Evolutionary conservation across 2,797 vertebrate species (phyloP).

Genomic region (Poecilia picta): DNA sequence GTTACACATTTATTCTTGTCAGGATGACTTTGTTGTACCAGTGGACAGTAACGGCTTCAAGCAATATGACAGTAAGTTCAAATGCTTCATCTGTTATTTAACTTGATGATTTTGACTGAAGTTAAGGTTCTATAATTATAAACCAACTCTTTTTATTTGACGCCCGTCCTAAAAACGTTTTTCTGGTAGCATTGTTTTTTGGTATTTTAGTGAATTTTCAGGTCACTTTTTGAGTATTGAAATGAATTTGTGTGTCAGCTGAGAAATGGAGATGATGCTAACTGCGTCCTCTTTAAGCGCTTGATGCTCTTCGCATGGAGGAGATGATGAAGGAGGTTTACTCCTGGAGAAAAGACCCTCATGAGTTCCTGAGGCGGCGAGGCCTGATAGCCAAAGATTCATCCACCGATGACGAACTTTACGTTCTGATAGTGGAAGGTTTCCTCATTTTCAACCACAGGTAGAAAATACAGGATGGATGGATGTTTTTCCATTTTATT

Average conservation of each 20-base stretch:
- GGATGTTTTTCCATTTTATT: not conserved
- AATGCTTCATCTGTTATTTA: constrained; percentile 4
- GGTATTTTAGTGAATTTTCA: not conserved
- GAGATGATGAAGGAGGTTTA: constrained; percentile 84
- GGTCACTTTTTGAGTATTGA: not conserved
- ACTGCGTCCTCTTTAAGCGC: constrained; percentile 72
- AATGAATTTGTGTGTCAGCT: not conserved
- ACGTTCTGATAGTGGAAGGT: constrained; percentile 91
- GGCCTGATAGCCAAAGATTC: constrained; percentile 27
- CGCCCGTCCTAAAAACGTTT: not conserved
- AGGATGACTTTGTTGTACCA: constrained; percentile 88
- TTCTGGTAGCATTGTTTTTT: too few relatives aligned
- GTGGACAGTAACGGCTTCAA: constrained; percentile 89
- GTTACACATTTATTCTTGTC: constrained; percentile 20
- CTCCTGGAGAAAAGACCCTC: constrained; percentile 78
- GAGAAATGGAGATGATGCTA: not conserved
- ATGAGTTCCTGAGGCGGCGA: constrained; percentile 43
- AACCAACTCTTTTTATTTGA: not conserved
- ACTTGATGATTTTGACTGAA: not conserved
- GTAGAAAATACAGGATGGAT: constrained; percentile 69
- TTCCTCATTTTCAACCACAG: constrained; percentile 94
- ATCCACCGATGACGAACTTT: constrained; percentile 49
- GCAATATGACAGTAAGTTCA: constrained; percentile 89
- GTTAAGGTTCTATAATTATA: not conserved
- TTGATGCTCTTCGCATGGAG: constrained; percentile 93